These are phyloP conservation scores for Macrostomum lignano DNA, from an alignment of 1,140 invertebrate genomes.

Conservation along the genomic window DNA sequence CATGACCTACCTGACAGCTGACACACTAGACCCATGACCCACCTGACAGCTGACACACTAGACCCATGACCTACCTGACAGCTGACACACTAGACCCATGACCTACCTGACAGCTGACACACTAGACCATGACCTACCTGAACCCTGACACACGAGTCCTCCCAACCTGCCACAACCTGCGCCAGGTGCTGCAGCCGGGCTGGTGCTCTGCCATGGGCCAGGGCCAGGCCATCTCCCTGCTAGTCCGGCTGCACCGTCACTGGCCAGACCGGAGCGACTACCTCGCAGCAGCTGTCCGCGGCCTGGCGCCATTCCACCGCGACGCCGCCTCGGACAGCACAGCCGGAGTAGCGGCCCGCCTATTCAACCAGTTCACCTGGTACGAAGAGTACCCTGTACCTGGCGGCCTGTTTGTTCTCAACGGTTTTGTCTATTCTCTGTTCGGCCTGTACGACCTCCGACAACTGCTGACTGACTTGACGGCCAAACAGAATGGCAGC, in stretches of 20 bases:
- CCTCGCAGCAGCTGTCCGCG: constrained; percentile 46
- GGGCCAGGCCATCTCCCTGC: constrained; percentile 70
- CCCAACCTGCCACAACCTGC: no score
- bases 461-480: neutral
- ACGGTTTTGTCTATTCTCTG: constrained; percentile 91
- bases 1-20: no score
- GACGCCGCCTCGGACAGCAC: constrained; percentile 42
- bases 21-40: no score
- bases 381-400: constrained; percentile 94
- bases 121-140: no score
- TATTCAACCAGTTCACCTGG: constrained; percentile 46
- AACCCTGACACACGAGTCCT: no score
- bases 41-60: no score
- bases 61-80: no score
- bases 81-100: no score
- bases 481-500: no score
- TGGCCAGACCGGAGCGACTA: constrained; percentile 44
- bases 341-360: constrained; percentile 42
- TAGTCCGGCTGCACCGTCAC: constrained; percentile 58
- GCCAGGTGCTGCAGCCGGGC: constrained; percentile 46
- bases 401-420: constrained; percentile 73
- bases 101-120: no score
- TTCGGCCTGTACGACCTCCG: constrained; percentile 75
- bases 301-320: constrained; percentile 48
- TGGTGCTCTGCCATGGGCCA: constrained; percentile 95